Percentiles rank a stretch among this genome's conserved stretches.
phyloP scores from a whole-genome alignment of 2,797 vertebrate genomes.

The Podarcis siculus region DNA sequence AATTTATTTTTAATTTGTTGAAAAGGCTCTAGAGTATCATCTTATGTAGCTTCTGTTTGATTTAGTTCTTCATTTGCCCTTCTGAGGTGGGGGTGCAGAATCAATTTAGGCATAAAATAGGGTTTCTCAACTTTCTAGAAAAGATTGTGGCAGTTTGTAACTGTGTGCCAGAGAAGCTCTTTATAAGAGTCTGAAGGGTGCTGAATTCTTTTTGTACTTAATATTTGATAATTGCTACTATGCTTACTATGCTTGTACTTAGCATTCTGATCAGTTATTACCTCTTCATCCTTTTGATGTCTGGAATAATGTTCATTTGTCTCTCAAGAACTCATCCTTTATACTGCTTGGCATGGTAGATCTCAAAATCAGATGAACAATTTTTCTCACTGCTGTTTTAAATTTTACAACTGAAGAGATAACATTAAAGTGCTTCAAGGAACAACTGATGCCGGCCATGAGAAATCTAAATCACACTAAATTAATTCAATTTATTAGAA shows the following conservation, averaged over 20 bases:
- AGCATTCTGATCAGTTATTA: background rate
- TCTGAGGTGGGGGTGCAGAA: no score
- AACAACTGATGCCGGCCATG: background rate
- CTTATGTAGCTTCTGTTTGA: no score
- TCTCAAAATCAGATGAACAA: background rate
- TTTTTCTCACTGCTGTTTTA: background rate
- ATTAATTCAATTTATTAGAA: constrained; percentile 5
- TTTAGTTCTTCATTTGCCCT: no score
- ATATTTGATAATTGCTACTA: constrained; percentile 1
- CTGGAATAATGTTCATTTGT: background rate
- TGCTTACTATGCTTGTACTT: background rate
- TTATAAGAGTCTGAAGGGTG: background rate
- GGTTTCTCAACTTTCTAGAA: background rate
- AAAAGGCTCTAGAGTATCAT: no score
- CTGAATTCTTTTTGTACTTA: background rate
- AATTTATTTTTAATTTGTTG: no score
- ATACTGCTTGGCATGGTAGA: background rate
- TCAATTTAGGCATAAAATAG: background rate
- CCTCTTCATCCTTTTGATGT: background rate
- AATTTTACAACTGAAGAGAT: background rate
- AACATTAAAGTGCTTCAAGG: background rate
- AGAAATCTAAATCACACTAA: background rate
- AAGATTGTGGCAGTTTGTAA: background rate
- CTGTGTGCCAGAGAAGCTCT: background rate
- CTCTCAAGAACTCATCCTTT: background rate